Base-by-base conservation (phyloP, 2,888 invertebrate genomes). In the Amblyteles armatorius region DNA sequence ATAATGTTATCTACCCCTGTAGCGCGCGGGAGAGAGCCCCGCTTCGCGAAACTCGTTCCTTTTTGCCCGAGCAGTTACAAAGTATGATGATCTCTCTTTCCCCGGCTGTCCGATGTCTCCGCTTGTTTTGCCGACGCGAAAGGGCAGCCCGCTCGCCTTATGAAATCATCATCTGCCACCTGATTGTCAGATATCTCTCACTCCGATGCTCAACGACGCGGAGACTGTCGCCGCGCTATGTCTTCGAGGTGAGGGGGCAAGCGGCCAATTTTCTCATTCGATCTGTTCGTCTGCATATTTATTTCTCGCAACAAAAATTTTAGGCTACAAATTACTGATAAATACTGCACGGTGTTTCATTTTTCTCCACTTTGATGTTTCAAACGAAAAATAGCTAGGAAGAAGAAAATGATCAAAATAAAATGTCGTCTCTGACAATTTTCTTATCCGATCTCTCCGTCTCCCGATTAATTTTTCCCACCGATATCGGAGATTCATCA, bases 31-130 rank as follows among this genome's bases (percentile, higher is more conserved):
- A 26, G 63, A 77, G 71, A 79, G 79, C 79, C 52, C 77, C 67
- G 63, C 60, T 44, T 57, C 33, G 65, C 78, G 76, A 71, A 57
- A 71, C 82, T 81, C 88, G 85, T 89, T 88, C 87, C 88, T 92
- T 92, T 92, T 92, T 92, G 88, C 88, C 57, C 86, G 87, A 86
- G 86, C 88, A 88, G 91, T 92, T 91, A 91, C 91, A 91, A 91
- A 93, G 91, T 92, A 92, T 93, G 93, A 92, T 92, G 92, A 92
- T 92, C 91, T 88, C 86, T 71, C 91, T 88, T 86, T 71, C 36
- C 69, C 44, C 16, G 40, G 71, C 63, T 36, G 52, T 73, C 52
- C 65, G 79, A 63, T 50, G 74, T 50, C 33, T 71, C 67, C 44
- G 74, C 82, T 57, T 76, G 79, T 85, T 82, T 85, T 82, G 84